Percentiles rank a stretch among this genome's conserved stretches.
phyloP scores from a whole-genome alignment of 2,113 vertebrate genomes.

The Myotis davidii region DNA sequence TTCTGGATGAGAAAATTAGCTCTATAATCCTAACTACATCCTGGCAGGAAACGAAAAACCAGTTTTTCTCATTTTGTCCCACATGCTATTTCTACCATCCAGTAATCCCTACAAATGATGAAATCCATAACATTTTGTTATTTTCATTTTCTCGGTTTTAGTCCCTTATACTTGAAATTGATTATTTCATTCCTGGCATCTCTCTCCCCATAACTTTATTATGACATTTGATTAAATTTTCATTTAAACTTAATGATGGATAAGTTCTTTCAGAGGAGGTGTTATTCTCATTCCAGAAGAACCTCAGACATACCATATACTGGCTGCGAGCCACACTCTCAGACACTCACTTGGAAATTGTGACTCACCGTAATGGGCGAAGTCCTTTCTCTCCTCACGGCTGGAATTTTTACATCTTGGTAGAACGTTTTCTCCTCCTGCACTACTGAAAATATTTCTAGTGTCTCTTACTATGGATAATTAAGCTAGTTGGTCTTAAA shows the following conservation, averaged over 20 bases:
- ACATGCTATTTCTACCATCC: background rate
- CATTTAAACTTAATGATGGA: conserved; percentile 28
- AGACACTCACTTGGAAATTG: conserved; percentile 36
- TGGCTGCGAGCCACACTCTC: background rate
- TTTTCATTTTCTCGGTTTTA: conserved; percentile 25
- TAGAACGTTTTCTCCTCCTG: conserved; percentile 12
- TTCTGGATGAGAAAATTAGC: background rate
- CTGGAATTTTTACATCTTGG: background rate
- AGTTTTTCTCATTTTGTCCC: conserved; percentile 29
- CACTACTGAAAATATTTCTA: background rate
- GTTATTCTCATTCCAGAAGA: background rate
- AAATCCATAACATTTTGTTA: background rate
- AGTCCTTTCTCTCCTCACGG: background rate
- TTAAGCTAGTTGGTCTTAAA: conserved; percentile 31
- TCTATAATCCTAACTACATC: background rate
- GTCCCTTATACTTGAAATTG: background rate
- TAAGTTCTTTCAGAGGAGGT: conserved; percentile 1
- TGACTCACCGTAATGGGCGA: background rate
- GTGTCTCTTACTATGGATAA: background rate
- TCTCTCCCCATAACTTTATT: conserved; percentile 19
- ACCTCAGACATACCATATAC: background rate
- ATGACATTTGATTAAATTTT: conserved; percentile 17
- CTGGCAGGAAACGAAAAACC: conserved; percentile 18
- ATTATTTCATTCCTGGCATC: background rate
- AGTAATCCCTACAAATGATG: conserved; percentile 27